Evolutionary conservation across 2,113 vertebrate genomes (phyloP).

Genomic region (Dicaeum eximium): DNA sequence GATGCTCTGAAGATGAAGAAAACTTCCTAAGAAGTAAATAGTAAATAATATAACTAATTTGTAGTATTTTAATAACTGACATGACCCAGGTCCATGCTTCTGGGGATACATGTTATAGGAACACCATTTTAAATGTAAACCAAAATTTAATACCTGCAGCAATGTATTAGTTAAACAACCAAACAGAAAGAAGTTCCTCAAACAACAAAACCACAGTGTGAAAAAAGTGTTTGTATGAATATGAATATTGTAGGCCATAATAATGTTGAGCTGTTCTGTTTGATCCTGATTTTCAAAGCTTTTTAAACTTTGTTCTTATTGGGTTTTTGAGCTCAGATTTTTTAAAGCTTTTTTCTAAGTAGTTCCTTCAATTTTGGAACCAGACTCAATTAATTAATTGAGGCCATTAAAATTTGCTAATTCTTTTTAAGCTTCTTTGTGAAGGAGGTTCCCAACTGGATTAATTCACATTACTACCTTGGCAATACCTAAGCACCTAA

Average conservation of each 20-base stretch:
- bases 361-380: not conserved
- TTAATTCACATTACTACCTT: not conserved
- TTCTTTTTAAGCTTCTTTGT: not conserved
- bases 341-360: not conserved
- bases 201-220: not conserved
- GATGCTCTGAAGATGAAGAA: not conserved
- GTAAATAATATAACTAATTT: too few relatives aligned
- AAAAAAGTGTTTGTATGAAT: not conserved
- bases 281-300: not conserved
- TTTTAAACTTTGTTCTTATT: not conserved
- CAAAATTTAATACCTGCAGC: not conserved
- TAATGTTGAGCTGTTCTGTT: accelerated
- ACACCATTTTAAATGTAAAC: not conserved
- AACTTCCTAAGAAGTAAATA: not conserved
- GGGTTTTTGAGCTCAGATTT: not conserved
- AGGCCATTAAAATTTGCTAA: not conserved
- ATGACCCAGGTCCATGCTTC: not conserved
- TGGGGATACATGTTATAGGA: not conserved
- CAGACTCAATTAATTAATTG: not conserved
- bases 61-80: not conserved
- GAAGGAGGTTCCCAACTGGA: not conserved
- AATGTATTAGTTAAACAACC: not conserved
- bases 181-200: not conserved
- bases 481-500: not conserved
- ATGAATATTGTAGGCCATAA: not conserved